Conservation (phyloP, 1,140 invertebrate genomes). For the Drosophila nikananu region DNA sequence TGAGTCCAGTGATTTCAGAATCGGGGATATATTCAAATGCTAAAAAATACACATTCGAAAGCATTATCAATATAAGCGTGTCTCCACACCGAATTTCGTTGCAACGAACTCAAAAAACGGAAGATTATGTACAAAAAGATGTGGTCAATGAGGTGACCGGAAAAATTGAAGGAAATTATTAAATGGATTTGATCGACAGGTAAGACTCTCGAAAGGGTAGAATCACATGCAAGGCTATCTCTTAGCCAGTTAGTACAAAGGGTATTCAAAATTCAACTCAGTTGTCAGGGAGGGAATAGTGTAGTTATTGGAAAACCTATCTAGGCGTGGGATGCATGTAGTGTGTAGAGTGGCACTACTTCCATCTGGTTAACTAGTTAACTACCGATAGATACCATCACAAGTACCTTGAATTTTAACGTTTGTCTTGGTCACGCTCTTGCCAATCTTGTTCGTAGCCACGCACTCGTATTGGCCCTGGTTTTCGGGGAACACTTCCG, state of each 20-base stretch:
- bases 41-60: slow-evolving; percentile 86
- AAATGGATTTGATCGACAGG: slow-evolving; percentile 12
- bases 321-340: slow-evolving; percentile 60
- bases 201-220: slow-evolving; percentile 26
- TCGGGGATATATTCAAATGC: slow-evolving; percentile 97
- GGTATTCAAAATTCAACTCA: slow-evolving; percentile 28
- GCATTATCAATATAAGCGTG: slow-evolving; percentile 37
- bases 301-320: slow-evolving; percentile 66
- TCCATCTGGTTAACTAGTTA: slow-evolving; percentile 49
- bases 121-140: slow-evolving; percentile 67
- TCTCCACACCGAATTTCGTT: slow-evolving; percentile 27
- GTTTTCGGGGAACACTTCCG: slow-evolving; percentile 98
- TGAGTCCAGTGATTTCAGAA: slow-evolving; percentile 90
- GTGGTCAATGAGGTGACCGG: slow-evolving; percentile 7
- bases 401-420: slow-evolving; percentile 93
- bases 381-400: slow-evolving; percentile 56
- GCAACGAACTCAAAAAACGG: slow-evolving; percentile 23
- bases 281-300: slow-evolving; percentile 33
- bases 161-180: slow-evolving; percentile 15
- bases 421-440: slow-evolving; percentile 92
- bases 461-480: slow-evolving; percentile 94
- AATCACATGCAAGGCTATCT: slow-evolving; percentile 64
- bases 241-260: slow-evolving; percentile 58
- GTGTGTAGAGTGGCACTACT: slow-evolving; percentile 50
- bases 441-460: slow-evolving; percentile 94